phyloP scores from a whole-genome alignment of 2,113 vertebrate species.

The Cyanoramphus novaezelandiae region DNA sequence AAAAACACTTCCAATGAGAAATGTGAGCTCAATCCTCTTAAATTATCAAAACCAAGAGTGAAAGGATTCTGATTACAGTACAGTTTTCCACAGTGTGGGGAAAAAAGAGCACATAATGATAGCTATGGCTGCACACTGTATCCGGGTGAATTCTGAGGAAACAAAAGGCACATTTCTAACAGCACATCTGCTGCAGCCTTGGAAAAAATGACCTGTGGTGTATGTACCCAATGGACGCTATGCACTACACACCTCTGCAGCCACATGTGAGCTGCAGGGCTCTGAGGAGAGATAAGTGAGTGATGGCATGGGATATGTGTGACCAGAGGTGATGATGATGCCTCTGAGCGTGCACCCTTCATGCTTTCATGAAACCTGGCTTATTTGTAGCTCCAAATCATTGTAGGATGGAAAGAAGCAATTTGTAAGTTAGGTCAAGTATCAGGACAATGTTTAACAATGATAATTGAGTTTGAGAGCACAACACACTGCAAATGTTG shows the following conservation, averaged over 20 bases:
- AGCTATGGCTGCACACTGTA: neutral
- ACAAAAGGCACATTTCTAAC: neutral
- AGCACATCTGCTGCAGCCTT: neutral
- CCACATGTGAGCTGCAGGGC: neutral
- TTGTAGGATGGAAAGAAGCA: neutral
- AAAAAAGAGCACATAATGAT: neutral
- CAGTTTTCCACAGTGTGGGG: neutral
- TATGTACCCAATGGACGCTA: neutral
- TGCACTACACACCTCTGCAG: neutral
- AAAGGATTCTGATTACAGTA: neutral
- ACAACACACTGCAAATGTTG: neutral
- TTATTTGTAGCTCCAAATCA: neutral
- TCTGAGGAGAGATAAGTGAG: neutral
- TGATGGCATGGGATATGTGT: fast-evolving
- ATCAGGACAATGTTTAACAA: neutral
- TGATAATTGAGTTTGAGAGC: neutral
- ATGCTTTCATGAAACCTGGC: neutral
- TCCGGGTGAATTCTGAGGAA: neutral
- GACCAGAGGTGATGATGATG: neutral
- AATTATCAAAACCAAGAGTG: neutral
- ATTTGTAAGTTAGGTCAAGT: neutral
- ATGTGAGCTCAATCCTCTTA: neutral
- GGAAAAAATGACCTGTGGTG: neutral
- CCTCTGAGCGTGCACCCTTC: neutral
- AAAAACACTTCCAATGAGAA: neutral